These are phyloP conservation scores for Silvanus unidentatus DNA, from an alignment of 2,888 invertebrate genomes.

Conservation along the genomic window DNA sequence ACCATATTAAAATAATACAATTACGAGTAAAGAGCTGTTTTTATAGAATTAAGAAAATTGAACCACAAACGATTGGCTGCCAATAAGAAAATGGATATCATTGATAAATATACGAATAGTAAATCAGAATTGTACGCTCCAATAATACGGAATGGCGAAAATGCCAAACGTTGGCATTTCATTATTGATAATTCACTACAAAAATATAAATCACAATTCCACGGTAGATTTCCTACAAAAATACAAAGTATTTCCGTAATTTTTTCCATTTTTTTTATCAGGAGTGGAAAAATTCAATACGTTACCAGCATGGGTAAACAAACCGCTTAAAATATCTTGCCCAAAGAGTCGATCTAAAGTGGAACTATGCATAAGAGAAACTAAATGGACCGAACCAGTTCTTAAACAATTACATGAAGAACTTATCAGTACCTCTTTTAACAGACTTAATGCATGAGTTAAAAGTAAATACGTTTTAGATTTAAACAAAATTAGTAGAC, in stretches of 20 bases:
- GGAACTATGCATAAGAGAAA: conserved; percentile 54
- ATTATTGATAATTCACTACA: conserved; percentile 42
- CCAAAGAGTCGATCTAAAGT: too few relatives aligned
- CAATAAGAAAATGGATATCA: conserved; percentile 46
- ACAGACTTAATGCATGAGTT: background rate
- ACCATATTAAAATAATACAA: background rate
- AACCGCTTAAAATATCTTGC: background rate
- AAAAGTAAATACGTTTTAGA: conserved; percentile 13
- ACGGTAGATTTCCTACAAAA: conserved; percentile 25
- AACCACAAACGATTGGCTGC: conserved; percentile 40
- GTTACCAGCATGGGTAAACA: conserved; percentile 50
- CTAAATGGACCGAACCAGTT: conserved; percentile 61
- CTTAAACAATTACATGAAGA: conserved; percentile 55
- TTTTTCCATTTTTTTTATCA: conserved; percentile 43
- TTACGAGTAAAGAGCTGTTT: background rate
- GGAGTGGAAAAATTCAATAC: conserved; percentile 49
- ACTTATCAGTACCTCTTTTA: conserved; percentile 47
- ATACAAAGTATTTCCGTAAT: conserved; percentile 17
- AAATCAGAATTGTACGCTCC: conserved; percentile 61
- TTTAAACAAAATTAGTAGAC: conserved; percentile 21
- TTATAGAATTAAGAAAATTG: conserved; percentile 49
- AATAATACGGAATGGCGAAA: conserved; percentile 57
- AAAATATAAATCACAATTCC: conserved; percentile 38
- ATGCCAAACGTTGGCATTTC: conserved; percentile 58
- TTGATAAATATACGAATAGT: conserved; percentile 51